Conservation (phyloP, 2,888 invertebrate species). For the Perdita meconis region DNA sequence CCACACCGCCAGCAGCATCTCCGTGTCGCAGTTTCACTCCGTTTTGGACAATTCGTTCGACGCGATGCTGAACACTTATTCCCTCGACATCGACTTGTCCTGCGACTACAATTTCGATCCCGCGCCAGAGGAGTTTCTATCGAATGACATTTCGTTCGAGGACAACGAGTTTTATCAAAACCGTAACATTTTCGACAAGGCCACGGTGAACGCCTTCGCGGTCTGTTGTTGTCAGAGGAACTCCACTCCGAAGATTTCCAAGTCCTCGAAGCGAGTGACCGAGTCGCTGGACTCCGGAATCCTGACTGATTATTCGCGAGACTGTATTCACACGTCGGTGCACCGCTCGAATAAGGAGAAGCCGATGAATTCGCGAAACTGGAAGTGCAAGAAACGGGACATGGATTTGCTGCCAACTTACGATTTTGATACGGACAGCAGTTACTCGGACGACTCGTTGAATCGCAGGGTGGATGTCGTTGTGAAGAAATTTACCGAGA, state of each 20-base stretch:
- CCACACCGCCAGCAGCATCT: neutral
- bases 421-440: slow-evolving; percentile 48
- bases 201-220: neutral
- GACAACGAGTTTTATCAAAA: neutral
- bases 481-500: slow-evolving; percentile 71
- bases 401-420: slow-evolving; percentile 15
- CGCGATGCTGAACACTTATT: neutral
- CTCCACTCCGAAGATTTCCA: neutral
- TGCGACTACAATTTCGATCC: neutral
- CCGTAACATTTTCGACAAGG: neutral
- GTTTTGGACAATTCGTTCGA: neutral
- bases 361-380: neutral
- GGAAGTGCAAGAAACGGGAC: neutral
- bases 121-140: neutral
- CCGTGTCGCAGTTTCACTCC: neutral
- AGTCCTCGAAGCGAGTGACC: slow-evolving; percentile 13
- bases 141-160: neutral
- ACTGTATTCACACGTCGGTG: neutral
- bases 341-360: neutral
- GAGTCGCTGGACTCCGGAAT: slow-evolving; percentile 37
- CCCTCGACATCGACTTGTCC: neutral
- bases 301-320: slow-evolving; percentile 25
- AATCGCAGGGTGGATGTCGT: slow-evolving; percentile 71
- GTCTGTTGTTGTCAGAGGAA: slow-evolving; percentile 1
- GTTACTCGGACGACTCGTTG: slow-evolving; percentile 69